Base-by-base conservation (phyloP, 2,888 invertebrate species). In the Girardia tigrina region DNA sequence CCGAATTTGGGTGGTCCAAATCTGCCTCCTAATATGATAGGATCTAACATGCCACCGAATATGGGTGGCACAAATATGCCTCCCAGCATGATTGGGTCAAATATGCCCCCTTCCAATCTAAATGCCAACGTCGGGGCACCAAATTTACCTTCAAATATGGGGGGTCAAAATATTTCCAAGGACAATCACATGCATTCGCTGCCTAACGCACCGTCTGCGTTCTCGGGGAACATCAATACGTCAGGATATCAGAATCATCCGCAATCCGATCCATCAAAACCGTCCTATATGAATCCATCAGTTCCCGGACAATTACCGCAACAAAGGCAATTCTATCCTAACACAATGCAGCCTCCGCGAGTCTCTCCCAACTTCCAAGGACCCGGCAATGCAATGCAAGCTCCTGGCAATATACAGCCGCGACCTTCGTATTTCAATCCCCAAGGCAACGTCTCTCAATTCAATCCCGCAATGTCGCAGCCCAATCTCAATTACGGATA, bases 401-500 rank as follows among this genome's bases (percentile, higher is more conserved):
- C 16, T 8, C 56, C 56, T 20, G 56, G 56, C 6, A n/a, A 2
- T 2, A 12, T 56, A 56, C 56, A 4, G 23, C n/a, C n/a, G n/a
- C 4, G 56, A 16, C 56, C 56, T 56, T 23, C 4, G 23, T 8
- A 56, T n/a, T 56, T 56, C 56, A 12, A 56, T 56, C 56, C 56
- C n/a, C 56, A 4, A 56, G 56, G 4, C 56, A 36, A 36, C 16
- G n/a, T 12, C 16, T n/a, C 56, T 56, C 56, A 56, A 56, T 56
- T 56, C 56, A 56, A 56, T 56, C 56, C 56, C 16, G n/a, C n/a
- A n/a, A n/a, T n/a, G n/a, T n/a, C 56, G n/a, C 56, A 56, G 23
- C 23, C 23, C 56, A 56, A 56, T 56, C 56, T 23, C 16, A 36
- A 36, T 36, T 36, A 36, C 16, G 36, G 36, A 36, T 36, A 36